These are phyloP conservation scores for Trachelus troglodyta DNA, from an alignment of 2,888 invertebrate genomes.

Conservation along the genomic window DNA sequence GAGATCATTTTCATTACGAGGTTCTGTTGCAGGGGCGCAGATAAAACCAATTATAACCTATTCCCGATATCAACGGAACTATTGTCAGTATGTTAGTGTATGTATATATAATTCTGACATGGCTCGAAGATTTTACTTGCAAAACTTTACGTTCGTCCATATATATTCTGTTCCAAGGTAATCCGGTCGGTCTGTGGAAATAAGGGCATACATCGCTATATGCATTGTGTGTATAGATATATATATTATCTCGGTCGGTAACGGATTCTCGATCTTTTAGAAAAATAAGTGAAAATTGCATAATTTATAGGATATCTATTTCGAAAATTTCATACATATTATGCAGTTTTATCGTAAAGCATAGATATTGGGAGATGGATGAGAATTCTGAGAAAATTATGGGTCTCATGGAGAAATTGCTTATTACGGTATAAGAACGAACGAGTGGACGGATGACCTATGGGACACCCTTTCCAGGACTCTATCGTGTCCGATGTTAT, in stretches of 20 bases:
- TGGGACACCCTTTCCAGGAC: too few species aligned
- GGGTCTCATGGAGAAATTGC: too few species aligned
- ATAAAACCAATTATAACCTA: constrained; percentile 62
- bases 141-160: constrained; percentile 25
- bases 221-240: too few species aligned
- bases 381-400: too few species aligned
- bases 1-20: constrained; percentile 57
- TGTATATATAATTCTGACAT: constrained; percentile 3
- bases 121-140: constrained; percentile 43
- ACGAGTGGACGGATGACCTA: too few species aligned
- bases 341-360: too few species aligned
- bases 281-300: background rate
- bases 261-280: background rate
- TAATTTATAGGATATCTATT: background rate
- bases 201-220: too few species aligned
- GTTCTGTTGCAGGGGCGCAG: constrained; percentile 41
- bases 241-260: too few species aligned
- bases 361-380: too few species aligned
- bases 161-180: constrained; percentile 25
- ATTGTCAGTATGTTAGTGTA: constrained; percentile 40
- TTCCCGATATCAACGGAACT: constrained; percentile 47
- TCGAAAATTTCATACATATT: background rate
- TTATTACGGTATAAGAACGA: too few species aligned
- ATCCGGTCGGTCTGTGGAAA: too few species aligned
- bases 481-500: too few species aligned